A percentile compares a stretch with the other conserved stretches of the same genome.
These are phyloP conservation scores for Spicauda simplicius DNA, from an alignment of 2,888 invertebrate species.

Conservation along the genomic window DNA sequence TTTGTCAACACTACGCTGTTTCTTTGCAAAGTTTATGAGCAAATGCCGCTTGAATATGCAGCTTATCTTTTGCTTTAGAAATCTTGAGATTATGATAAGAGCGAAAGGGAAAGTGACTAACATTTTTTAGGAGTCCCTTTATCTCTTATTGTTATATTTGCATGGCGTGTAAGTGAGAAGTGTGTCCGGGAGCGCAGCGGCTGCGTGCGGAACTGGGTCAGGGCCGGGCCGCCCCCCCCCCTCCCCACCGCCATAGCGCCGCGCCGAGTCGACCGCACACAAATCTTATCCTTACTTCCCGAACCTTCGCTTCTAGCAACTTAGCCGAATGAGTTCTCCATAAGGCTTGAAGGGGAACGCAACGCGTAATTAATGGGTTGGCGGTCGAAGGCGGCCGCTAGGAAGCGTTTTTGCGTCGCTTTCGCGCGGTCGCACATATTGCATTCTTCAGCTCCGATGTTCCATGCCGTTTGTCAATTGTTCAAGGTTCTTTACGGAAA, in stretches of 20 bases:
- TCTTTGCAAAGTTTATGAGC: too few relatives aligned
- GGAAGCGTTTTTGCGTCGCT: neutral
- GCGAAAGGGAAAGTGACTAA: neutral
- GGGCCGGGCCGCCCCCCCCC: conserved; percentile 15
- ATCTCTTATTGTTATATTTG: conserved; percentile 10
- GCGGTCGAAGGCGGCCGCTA: neutral
- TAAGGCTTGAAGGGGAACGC: conserved; percentile 3
- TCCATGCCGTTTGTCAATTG: neutral
- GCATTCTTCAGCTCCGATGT: neutral
- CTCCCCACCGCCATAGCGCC: neutral
- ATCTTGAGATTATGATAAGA: neutral
- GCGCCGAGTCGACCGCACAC: conserved; percentile 17
- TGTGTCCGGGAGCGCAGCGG: conserved; percentile 19
- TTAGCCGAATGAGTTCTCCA: conserved; percentile 7
- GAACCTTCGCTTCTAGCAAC: conserved; percentile 11
- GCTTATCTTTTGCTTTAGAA: too few relatives aligned
- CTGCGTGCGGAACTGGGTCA: conserved; percentile 29
- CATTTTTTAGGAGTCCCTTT: conserved; percentile 1
- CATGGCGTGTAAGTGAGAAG: conserved; percentile 18
- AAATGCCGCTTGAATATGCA: too few relatives aligned
- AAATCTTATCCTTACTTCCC: conserved; percentile 24
- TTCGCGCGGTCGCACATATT: neutral
- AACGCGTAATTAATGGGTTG: conserved; percentile 3
- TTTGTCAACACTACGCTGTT: too few relatives aligned
- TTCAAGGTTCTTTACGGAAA: neutral